Evolutionary conservation across 2,888 invertebrate species (phyloP).

Genomic region (Lithophane ornitopus): DNA sequence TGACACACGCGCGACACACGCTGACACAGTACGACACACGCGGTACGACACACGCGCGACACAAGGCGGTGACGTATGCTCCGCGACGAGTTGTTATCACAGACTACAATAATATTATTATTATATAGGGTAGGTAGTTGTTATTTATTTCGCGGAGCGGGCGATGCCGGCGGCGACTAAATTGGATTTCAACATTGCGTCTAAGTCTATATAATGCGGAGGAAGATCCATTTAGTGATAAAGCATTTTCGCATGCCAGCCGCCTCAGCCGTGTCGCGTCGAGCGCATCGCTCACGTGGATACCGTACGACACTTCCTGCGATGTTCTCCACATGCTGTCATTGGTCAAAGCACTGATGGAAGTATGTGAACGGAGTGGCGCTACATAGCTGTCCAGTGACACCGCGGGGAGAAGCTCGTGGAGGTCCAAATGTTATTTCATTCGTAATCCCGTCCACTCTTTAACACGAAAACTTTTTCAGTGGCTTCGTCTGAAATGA

Average conservation of each 20-base stretch:
- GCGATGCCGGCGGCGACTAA: constrained; percentile 47
- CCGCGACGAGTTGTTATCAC: constrained; percentile 5
- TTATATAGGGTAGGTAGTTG: not conserved
- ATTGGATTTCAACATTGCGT: constrained; percentile 67
- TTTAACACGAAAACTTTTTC: constrained; percentile 66
- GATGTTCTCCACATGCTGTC: not conserved
- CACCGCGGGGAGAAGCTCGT: not conserved
- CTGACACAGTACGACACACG: not conserved
- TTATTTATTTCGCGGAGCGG: constrained; percentile 19
- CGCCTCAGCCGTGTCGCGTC: not conserved
- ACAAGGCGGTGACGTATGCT: not conserved
- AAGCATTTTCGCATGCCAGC: constrained; percentile 25
- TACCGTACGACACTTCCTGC: not conserved
- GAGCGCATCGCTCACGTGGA: not conserved
- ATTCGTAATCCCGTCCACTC: constrained; percentile 62
- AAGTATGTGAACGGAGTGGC: not conserved
- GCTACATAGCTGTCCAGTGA: too few species aligned
- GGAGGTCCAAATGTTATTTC: constrained; percentile 38
- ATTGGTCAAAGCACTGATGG: too few species aligned
- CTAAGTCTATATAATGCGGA: constrained; percentile 47
- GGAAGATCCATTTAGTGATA: constrained; percentile 59
- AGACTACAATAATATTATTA: too few species aligned
- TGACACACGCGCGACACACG: not conserved
- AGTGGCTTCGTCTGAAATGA: constrained; percentile 66
- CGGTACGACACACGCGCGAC: not conserved